Conservation (phyloP, 2,113 vertebrate genomes). For the Colius striatus region DNA sequence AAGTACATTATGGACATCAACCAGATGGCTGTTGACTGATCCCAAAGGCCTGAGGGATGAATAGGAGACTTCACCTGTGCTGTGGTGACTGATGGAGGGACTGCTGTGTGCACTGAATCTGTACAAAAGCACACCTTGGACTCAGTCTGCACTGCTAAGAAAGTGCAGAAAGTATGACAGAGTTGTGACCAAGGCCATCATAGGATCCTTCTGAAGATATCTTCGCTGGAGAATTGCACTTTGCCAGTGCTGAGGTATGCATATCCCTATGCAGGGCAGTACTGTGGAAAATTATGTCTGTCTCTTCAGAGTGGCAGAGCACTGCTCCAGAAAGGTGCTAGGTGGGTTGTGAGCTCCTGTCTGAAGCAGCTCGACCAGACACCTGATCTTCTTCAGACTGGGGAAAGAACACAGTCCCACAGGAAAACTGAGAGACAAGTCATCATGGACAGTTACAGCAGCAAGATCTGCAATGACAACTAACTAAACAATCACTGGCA, state of each 20-base stretch:
- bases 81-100: background rate
- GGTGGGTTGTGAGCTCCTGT: background rate
- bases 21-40: background rate
- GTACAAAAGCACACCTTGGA: background rate
- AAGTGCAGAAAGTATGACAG: background rate
- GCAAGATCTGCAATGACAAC: background rate
- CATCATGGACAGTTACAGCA: background rate
- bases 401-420: background rate
- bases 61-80: accelerated
- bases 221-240: background rate
- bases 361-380: background rate
- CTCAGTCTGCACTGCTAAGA: background rate
- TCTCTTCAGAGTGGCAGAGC: background rate
- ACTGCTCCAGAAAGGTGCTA: background rate
- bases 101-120: background rate
- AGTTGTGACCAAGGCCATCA: background rate
- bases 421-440: background rate
- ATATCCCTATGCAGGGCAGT: background rate
- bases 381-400: background rate
- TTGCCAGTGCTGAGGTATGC: background rate
- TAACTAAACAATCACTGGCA: background rate
- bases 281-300: background rate
- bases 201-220: background rate
- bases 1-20: background rate
- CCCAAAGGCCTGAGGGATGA: background rate